Percentiles rank a stretch among this genome's conserved stretches.
Conservation (phyloP, 2,797 vertebrate genomes). For the Otolemur crassicaudatus region DNA sequence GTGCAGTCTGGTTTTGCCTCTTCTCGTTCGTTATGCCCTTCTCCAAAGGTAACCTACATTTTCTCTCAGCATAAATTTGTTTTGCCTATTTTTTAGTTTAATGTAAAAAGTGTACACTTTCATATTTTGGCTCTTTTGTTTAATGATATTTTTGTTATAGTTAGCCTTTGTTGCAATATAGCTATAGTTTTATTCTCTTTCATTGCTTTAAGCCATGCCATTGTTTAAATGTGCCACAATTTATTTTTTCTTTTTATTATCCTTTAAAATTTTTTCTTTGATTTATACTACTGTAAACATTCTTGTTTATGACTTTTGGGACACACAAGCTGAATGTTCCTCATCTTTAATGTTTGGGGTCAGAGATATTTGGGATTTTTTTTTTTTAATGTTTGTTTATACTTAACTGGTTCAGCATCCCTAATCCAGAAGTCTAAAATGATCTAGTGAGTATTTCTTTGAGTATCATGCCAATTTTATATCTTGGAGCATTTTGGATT, state of each 20-base stretch:
- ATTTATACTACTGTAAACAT: not conserved
- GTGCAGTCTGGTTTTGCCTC: not conserved
- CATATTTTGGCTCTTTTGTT: not conserved
- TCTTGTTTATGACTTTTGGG: not conserved
- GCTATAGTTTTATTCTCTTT: not conserved
- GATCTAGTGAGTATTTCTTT: not conserved
- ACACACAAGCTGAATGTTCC: not conserved
- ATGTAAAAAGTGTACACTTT: not conserved
- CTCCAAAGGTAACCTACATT: not conserved
- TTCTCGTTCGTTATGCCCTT: not conserved
- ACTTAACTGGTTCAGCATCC: not conserved
- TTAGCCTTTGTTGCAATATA: not conserved
- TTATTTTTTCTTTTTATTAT: not conserved
- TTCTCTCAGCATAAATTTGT: not conserved
- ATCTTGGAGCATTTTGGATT: not conserved
- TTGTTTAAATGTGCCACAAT: not conserved
- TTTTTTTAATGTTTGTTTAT: not conserved
- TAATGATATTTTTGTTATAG: not conserved
- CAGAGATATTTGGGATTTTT: not conserved
- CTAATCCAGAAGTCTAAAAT: not conserved
- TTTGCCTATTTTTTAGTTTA: conserved; percentile 4
- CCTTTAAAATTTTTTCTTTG: not conserved
- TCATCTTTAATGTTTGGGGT: not conserved
- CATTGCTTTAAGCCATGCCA: not conserved
- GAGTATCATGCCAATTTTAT: not conserved